These are phyloP conservation scores for Parnassius glacialis DNA, from an alignment of 2,888 invertebrate genomes.

Conservation along the genomic window DNA sequence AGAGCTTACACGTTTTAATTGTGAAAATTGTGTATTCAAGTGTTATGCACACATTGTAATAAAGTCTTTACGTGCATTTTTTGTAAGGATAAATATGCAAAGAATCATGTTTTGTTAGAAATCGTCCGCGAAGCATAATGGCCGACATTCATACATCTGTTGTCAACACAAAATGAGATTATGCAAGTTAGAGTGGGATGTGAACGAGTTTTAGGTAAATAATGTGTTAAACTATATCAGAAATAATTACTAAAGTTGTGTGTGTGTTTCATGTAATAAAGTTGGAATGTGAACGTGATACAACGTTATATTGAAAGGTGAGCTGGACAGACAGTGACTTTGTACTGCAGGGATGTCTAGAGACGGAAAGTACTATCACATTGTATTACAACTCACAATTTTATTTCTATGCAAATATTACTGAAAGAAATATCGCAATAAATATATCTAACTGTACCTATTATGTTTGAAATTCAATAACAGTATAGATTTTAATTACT, in stretches of 20 bases:
- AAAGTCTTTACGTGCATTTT: constrained; percentile 43
- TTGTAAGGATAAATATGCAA: constrained; percentile 50
- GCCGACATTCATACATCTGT: constrained; percentile 66
- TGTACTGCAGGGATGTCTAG: constrained; percentile 16
- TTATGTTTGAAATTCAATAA: no score
- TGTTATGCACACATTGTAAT: constrained; percentile 55
- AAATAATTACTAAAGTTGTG: constrained; percentile 27
- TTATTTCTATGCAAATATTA: no score
- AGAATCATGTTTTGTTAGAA: constrained; percentile 42
- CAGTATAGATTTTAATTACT: no score
- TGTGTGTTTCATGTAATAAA: constrained; percentile 34
- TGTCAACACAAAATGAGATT: constrained; percentile 77
- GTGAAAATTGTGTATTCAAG: constrained; percentile 68
- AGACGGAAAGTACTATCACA: constrained; percentile 14
- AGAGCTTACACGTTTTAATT: constrained; percentile 64
- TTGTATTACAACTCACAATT: constrained; percentile 3
- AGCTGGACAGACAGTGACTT: constrained; percentile 14
- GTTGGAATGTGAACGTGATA: constrained; percentile 30
- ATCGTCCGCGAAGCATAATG: constrained; percentile 56
- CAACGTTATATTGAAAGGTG: constrained; percentile 26
- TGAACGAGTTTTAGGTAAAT: constrained; percentile 75
- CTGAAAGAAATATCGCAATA: no score
- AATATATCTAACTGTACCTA: no score
- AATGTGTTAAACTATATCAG: constrained; percentile 36
- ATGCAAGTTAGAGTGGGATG: constrained; percentile 75